Conservation (phyloP, 2,888 invertebrate genomes). For the Epistrophe grossulariae region DNA sequence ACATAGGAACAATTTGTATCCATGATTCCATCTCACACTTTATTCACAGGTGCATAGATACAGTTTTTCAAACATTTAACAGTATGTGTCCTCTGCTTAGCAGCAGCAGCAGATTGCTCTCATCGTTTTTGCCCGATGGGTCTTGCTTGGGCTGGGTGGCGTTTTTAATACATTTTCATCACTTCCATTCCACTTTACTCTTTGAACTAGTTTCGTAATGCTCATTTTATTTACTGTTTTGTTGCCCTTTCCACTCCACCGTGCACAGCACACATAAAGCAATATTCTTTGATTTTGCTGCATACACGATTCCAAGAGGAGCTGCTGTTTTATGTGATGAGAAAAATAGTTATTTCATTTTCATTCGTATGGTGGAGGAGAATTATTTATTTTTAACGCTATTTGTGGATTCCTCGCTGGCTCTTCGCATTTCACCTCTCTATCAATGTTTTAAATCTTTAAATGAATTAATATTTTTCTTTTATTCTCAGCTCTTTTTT, state of each 20-base stretch:
- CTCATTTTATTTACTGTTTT: constrained; percentile 73
- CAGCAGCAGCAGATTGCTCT: constrained; percentile 30
- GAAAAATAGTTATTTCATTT: constrained; percentile 42
- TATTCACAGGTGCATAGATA: constrained; percentile 68
- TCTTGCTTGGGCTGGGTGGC: constrained; percentile 27
- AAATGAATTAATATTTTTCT: constrained; percentile 72
- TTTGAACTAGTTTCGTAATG: constrained; percentile 75
- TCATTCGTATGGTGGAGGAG: constrained; percentile 25
- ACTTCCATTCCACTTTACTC: constrained; percentile 67
- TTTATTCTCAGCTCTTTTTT: constrained; percentile 9
- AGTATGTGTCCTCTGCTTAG: constrained; percentile 16
- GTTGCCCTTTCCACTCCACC: constrained; percentile 54
- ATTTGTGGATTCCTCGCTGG: constrained; percentile 42
- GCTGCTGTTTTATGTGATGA: constrained; percentile 6
- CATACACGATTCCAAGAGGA: constrained; percentile 25
- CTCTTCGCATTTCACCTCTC: not conserved
- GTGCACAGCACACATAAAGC: constrained; percentile 2
- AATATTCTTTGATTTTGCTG: constrained; percentile 16
- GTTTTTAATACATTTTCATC: constrained; percentile 59
- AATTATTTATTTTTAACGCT: constrained; percentile 42
- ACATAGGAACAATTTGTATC: constrained; percentile 9
- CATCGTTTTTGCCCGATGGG: constrained; percentile 13
- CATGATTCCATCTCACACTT: constrained; percentile 53
- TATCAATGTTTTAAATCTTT: constrained; percentile 50
- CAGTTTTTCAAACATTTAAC: constrained; percentile 30